Evolutionary conservation across 2,797 vertebrate species (phyloP).

Genomic region (Mormyrops boulengeri): DNA sequence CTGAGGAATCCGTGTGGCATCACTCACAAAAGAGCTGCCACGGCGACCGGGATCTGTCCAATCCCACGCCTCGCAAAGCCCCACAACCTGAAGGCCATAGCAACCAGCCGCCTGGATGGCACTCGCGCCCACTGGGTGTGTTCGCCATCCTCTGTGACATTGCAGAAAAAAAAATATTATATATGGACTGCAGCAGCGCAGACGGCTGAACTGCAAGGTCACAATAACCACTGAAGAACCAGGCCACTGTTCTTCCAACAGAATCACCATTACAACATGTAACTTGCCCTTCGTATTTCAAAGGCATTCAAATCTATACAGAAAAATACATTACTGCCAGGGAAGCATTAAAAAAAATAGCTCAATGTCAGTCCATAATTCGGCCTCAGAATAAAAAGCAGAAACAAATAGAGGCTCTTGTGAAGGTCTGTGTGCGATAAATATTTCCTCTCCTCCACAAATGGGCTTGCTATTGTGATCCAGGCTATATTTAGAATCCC

Average conservation of each 20-base stretch:
- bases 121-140: not conserved
- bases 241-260: not conserved
- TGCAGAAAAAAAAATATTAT: not conserved
- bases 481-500: slow-evolving; percentile 22
- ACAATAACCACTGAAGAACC: not conserved
- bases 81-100: not conserved
- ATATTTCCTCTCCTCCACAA: slow-evolving; percentile 14
- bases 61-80: slow-evolving; percentile 25
- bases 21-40: slow-evolving; percentile 30
- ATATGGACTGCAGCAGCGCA: not conserved
- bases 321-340: not conserved
- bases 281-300: not conserved
- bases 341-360: not conserved
- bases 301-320: not conserved
- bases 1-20: not conserved
- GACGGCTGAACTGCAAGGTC: not conserved
- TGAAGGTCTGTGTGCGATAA: slow-evolving; percentile 5
- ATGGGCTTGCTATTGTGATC: slow-evolving; percentile 7
- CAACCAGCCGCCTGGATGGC: not conserved
- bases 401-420: not conserved
- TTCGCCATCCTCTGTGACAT: slow-evolving; percentile 9
- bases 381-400: not conserved
- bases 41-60: slow-evolving; percentile 28
- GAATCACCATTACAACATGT: not conserved
- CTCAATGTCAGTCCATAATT: not conserved